Conservation (phyloP, 2,797 vertebrate genomes). For the Alcedo atthis region DNA sequence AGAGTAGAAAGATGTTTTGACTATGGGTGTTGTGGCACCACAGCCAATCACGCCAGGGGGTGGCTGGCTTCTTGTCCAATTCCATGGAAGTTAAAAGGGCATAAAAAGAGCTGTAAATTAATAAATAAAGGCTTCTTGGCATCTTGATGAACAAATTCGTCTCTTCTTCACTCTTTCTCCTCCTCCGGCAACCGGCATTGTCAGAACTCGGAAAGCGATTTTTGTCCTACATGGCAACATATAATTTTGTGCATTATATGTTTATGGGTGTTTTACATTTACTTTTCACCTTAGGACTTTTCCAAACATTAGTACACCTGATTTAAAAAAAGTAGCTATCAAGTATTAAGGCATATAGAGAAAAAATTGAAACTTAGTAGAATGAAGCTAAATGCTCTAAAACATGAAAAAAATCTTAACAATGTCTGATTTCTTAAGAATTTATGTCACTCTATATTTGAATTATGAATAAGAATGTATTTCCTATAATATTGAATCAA, state of each 20-base stretch:
- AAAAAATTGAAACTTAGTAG: not conserved
- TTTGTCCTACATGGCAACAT: not conserved
- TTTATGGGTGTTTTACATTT: not conserved
- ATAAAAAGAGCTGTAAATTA: too few relatives aligned
- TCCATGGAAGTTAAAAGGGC: too few relatives aligned
- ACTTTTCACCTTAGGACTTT: not conserved
- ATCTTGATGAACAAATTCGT: too few relatives aligned
- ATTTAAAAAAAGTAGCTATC: not conserved
- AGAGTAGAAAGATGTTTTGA: too few relatives aligned
- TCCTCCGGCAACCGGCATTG: too few relatives aligned
- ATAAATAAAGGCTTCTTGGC: too few relatives aligned
- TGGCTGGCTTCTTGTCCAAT: too few relatives aligned
- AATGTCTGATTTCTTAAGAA: not conserved
- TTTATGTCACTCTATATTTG: not conserved
- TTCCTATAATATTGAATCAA: not conserved
- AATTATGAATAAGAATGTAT: not conserved
- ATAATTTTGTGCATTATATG: not conserved
- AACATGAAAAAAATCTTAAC: not conserved
- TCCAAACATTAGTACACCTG: not conserved
- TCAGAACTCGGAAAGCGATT: not conserved
- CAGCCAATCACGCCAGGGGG: too few relatives aligned
- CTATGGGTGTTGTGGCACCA: too few relatives aligned
- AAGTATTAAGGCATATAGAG: not conserved
- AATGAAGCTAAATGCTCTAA: not conserved
- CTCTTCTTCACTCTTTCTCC: too few relatives aligned